Base-by-base conservation (phyloP, 1,140 invertebrate species). In the Caenorhabditis latens region DNA sequence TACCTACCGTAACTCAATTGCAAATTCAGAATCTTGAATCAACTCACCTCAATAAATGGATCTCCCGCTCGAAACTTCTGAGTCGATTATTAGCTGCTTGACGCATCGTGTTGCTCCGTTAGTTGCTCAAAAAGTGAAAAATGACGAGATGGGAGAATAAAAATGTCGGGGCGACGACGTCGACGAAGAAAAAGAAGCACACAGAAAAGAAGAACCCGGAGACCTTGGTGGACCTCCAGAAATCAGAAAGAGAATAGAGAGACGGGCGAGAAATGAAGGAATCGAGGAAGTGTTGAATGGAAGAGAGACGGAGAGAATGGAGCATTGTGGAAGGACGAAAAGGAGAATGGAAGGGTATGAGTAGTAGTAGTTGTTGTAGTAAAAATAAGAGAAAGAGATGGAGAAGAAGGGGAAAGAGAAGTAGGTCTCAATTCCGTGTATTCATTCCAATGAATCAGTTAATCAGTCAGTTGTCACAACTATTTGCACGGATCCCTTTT, bases 151-250 rank as follows among this genome's bases (percentile, higher is more conserved):
- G 71, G 71, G 71, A 79, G 71, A 79, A 79, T 79, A 79, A 79
- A 79, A 79, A 79, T 79, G 71, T 50, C 71, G 71, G 71, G 71
- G 71, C 71, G 71, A 79, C 71, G 71, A 79, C 71, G 71, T 50
- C 71, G 71, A 50, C 71, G 71, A 79, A 46, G 46, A 79, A 48
- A 79, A 79, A 79, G 21, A 79, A 79, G 71, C 43, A 79, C 71
- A 79, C 71, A 79, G 71, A 79, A 79, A 79, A 79, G 71, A 79
- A 79, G 71, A 79, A 79, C 71, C 71, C 71, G 71, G 71, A 79
- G 71, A 79, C 71, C 71, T 79, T 79, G 71, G 71, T 50, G 71
- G 71, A 79, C 71, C 71, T 79, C 71, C 71, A 79, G 71, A 79
- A 79, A 79, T 79, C 71, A 79, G 71, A 79, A 79, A 50, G 71